Evolutionary conservation across 2,797 vertebrate genomes (phyloP).

Genomic region (Poeciliopsis paucimaculata): DNA sequence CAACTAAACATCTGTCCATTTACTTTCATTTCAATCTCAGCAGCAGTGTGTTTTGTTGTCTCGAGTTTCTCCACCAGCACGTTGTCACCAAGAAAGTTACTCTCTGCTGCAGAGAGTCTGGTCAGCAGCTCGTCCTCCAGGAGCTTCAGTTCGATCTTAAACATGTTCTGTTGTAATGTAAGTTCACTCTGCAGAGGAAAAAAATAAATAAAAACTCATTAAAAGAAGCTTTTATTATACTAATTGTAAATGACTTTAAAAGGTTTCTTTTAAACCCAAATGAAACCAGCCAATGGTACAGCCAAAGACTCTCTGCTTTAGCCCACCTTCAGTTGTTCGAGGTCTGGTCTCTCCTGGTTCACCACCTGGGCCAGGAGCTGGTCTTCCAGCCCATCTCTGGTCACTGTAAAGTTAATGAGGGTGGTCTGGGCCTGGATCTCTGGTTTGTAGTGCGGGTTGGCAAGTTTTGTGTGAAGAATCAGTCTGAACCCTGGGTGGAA

Average conservation of each 20-base stretch:
- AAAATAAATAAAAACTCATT: background rate
- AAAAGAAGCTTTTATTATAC: background rate
- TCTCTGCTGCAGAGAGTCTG: constrained; percentile 80
- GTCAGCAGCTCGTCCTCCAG: constrained; percentile 84
- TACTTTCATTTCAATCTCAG: constrained; percentile 84
- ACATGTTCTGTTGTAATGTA: constrained; percentile 86
- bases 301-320: background rate
- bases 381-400: constrained; percentile 77
- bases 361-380: constrained; percentile 83
- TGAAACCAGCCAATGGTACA: background rate
- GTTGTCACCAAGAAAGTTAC: constrained; percentile 82
- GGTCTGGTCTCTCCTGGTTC: constrained; percentile 79
- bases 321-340: constrained; percentile 78
- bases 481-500: constrained; percentile 82
- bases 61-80: constrained; percentile 85
- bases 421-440: constrained; percentile 84
- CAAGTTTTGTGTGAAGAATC: constrained; percentile 83
- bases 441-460: constrained; percentile 80
- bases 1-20: accelerated
- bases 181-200: constrained; percentile 74
- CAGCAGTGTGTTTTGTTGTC: constrained; percentile 84
- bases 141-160: constrained; percentile 88
- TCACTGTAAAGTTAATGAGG: constrained; percentile 82
- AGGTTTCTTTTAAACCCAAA: background rate
- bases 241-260: background rate